Conservation (phyloP, 2,797 vertebrate species). For the Crenuchus spilurus region DNA sequence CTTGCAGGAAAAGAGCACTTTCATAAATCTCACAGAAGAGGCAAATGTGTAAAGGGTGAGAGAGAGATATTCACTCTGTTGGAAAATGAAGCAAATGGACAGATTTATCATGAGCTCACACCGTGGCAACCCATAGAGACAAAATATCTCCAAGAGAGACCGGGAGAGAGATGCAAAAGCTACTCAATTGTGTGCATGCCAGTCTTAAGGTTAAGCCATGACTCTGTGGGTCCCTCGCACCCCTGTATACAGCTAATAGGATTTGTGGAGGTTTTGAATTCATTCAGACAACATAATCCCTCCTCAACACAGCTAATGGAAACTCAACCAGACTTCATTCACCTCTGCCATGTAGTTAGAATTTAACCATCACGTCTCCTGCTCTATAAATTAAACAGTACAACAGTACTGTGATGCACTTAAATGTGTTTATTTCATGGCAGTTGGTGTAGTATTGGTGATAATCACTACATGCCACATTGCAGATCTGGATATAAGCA, state of each 20-base stretch:
- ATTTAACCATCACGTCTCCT: conserved; percentile 13
- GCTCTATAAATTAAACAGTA: neutral
- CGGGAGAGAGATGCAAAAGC: conserved; percentile 38
- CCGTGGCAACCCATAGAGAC: conserved; percentile 4
- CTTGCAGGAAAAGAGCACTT: conserved; percentile 1
- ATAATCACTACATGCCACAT: no score
- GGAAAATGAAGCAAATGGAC: neutral
- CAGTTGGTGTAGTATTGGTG: no score
- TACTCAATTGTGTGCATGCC: conserved; percentile 40
- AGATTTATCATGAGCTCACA: conserved; percentile 2
- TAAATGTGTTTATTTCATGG: no score
- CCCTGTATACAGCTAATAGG: conserved; percentile 26
- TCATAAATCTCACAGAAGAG: conserved; percentile 5
- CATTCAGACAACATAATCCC: conserved; percentile 46
- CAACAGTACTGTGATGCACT: no score
- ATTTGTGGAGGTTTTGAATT: conserved; percentile 44
- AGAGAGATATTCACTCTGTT: neutral
- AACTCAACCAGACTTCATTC: conserved; percentile 30
- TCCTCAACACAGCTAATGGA: conserved; percentile 43
- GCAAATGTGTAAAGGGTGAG: conserved; percentile 5
- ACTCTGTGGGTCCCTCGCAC: conserved; percentile 32
- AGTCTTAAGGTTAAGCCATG: conserved; percentile 41
- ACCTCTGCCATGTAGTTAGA: conserved; percentile 15
- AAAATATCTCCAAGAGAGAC: neutral
- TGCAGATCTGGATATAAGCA: no score